Percentiles rank a stretch among this genome's conserved stretches.
These are phyloP conservation scores for Caenorhabditis afra DNA, from an alignment of 2,888 invertebrate genomes.

Conservation along the genomic window DNA sequence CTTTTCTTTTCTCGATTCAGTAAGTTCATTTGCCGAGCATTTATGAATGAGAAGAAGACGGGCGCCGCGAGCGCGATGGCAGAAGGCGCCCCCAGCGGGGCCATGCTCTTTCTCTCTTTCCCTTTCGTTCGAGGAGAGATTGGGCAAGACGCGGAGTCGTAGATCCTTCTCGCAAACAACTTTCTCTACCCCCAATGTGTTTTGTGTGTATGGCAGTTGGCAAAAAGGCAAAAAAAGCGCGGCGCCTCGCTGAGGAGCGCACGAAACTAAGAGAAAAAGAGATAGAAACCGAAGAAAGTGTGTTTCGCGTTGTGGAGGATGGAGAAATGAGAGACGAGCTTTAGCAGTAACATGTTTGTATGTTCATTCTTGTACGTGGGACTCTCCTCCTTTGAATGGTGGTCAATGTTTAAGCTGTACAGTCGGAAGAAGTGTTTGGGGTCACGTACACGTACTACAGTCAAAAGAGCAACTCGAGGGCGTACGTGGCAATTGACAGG, in stretches of 20 bases:
- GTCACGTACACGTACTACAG: constrained; percentile 43
- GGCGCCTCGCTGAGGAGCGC: constrained; percentile 41
- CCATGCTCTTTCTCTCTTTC: constrained; percentile 29
- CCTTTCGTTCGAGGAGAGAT: constrained; percentile 47
- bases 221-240: constrained; percentile 56
- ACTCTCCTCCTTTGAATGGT: constrained; percentile 24
- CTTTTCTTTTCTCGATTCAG: constrained; percentile 33
- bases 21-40: constrained; percentile 58
- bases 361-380: constrained; percentile 51
- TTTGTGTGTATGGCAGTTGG: constrained; percentile 58
- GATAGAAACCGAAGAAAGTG: constrained; percentile 37
- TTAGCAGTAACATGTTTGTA: constrained; percentile 50
- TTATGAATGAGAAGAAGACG: constrained; percentile 53
- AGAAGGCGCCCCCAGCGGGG: constrained; percentile 26
- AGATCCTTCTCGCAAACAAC: constrained; percentile 58
- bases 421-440: constrained; percentile 38
- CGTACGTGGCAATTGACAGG: constrained; percentile 16
- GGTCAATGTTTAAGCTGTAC: constrained; percentile 50
- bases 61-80: constrained; percentile 37
- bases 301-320: constrained; percentile 22
- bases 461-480: constrained; percentile 27
- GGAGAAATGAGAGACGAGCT: constrained; percentile 25
- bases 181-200: constrained; percentile 50
- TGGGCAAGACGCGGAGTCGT: constrained; percentile 54
- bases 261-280: constrained; percentile 22